Evolutionary conservation across 64 coral and sea anemone genomes (phyloP), one percentile per base, ranked within the genome.

Genomic region (Stichodactyla helianthus): DNA sequence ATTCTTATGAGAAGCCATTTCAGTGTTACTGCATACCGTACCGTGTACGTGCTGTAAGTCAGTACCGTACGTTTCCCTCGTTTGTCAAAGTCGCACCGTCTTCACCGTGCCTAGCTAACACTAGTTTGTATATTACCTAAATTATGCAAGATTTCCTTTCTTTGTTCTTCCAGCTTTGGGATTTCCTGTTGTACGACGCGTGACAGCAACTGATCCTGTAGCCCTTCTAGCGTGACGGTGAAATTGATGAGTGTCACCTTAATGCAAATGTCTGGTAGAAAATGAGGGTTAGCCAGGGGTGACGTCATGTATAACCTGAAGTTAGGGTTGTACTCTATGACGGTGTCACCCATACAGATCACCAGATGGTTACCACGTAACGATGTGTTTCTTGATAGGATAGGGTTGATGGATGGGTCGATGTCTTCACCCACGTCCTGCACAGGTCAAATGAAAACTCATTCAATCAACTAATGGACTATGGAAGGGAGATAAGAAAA

Each of bases 121-220:
- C 60, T 19, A 6, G 2, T 18, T 16, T 6, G 59, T 19, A 14
- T 22, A 5, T 35, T 28, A 87, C 68, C 85, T 52, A 97, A 59
- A 17, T 91, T 85, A 22, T 88, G 85, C 14, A 97, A 59, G 16
- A 93, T 85, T 9, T 93, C 88, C 35, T 82, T 92, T 14, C 94
- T 85, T 22, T 87, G 92, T 5, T 85, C 91, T 84, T 99, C 97
- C 12, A 99, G 64, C 54, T 99, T 83, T 15, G 93, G 88, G 64
- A 86, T 90, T 83, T 99, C 97, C 28, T 93, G 85, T 18, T 87
- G 86, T 1, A 99, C 97, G 2, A 93, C 91, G 62, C 90, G 93
- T 90, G 97, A 99, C 91, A 99, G 54, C 56, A 99, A 60, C 88
- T 99, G 97, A 84, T 99, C 97, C 81, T 99, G 93, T 74, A 99